Conservation (phyloP, 2,888 invertebrate species). For the Drosophila infuscata region DNA sequence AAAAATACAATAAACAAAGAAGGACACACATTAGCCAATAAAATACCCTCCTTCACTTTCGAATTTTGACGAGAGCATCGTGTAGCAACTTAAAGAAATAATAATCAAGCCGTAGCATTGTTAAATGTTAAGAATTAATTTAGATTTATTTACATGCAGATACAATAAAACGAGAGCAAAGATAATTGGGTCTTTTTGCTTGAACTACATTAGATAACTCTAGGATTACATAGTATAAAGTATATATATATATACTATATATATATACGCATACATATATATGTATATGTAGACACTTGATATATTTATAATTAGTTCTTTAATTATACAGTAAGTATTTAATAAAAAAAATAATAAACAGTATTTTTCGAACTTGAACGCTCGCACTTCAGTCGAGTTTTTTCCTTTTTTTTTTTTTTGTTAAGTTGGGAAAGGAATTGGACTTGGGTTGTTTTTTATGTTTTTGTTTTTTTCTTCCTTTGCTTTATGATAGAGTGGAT, state of each 20-base stretch:
- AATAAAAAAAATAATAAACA: slow-evolving; percentile 66
- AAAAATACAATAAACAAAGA: not conserved
- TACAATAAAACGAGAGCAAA: slow-evolving; percentile 75
- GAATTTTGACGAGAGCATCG: slow-evolving; percentile 36
- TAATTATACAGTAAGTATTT: slow-evolving; percentile 63
- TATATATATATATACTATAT: slow-evolving; percentile 19
- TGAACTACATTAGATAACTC: slow-evolving; percentile 70
- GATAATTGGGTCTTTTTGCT: slow-evolving; percentile 77
- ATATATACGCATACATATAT: slow-evolving; percentile 40
- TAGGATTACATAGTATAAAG: slow-evolving; percentile 56
- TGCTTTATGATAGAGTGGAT: slow-evolving; percentile 17
- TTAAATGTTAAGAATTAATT: slow-evolving; percentile 70
- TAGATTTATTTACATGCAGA: slow-evolving; percentile 77
- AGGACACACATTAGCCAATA: slow-evolving; percentile 13
- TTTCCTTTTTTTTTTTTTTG: slow-evolving; percentile 9
- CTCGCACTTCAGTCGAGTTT: slow-evolving; percentile 76
- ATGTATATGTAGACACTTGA: slow-evolving; percentile 45
- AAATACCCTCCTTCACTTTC: slow-evolving; percentile 1
- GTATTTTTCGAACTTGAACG: slow-evolving; percentile 79
- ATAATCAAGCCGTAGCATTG: slow-evolving; percentile 66
- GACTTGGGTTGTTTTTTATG: slow-evolving; percentile 18
- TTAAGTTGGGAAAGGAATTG: slow-evolving; percentile 32
- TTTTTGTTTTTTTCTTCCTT: slow-evolving; percentile 21
- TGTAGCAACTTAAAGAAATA: slow-evolving; percentile 60
- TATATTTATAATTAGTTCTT: slow-evolving; percentile 61